A percentile compares a stretch with the other conserved stretches of the same genome.
Conservation (phyloP, 2,797 vertebrate species). For the Eulemur coronatus region DNA sequence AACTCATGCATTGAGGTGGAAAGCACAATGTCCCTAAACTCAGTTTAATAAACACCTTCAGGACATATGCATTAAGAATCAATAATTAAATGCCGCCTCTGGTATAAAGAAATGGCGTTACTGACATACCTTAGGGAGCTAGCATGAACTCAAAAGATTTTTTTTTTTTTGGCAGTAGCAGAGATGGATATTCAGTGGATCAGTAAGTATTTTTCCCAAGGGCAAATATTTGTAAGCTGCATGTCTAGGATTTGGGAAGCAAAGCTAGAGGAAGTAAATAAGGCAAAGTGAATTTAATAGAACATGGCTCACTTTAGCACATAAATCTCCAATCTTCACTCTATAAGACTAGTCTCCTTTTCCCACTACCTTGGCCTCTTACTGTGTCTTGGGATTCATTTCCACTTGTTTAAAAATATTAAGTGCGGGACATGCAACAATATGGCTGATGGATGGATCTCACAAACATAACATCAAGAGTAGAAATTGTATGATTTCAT, state of each 20-base stretch:
- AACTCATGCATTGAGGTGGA: conserved; percentile 55
- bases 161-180: conserved; percentile 14
- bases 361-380: neutral
- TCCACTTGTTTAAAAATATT: conserved; percentile 45
- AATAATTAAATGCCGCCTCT: conserved; percentile 60
- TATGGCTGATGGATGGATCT: neutral
- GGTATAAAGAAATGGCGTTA: conserved; percentile 51
- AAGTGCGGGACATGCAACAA: neutral
- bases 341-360: neutral
- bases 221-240: conserved; percentile 54
- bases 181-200: conserved; percentile 48
- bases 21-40: conserved; percentile 58
- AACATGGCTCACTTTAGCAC: conserved; percentile 30
- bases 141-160: neutral
- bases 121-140: conserved; percentile 31
- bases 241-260: conserved; percentile 47
- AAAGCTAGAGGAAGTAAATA: conserved; percentile 26
- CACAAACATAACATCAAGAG: conserved; percentile 20
- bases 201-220: conserved; percentile 52
- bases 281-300: conserved; percentile 43
- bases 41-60: conserved; percentile 64
- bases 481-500: neutral
- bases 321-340: conserved; percentile 44
- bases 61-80: conserved; percentile 44
- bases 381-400: conserved; percentile 9